Base-by-base conservation (phyloP, 2,113 vertebrate genomes). In the Todiramphus saurophagus region DNA sequence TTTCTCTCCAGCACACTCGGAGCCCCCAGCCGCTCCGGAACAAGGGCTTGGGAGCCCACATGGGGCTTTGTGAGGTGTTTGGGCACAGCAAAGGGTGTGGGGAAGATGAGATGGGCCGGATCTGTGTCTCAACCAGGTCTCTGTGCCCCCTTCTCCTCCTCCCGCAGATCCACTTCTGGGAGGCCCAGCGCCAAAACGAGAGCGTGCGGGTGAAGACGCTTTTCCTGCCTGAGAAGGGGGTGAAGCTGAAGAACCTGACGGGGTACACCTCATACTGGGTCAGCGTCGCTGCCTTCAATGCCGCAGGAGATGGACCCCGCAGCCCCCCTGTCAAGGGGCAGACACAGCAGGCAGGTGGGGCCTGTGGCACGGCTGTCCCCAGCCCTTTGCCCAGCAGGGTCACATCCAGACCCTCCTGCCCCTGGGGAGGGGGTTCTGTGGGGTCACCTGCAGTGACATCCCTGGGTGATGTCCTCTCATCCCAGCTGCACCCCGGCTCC, bases 211-310 rank as follows among this genome's bases (percentile, higher is more conserved):
- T 99, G 83, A 98, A 98, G 87, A 99, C 99, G 0, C 98, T 99
- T 2, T 99, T 99, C 98, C 98, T 99, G 97, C 99, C 99, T 0
- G 99, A 99, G 86, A 98, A 92, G 1, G 97, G 98, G 2, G 99
- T 98, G 76, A 99, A 99, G 93, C 98, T 99, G 83, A 99, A 99
- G 98, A 99, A 99, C 97, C 98, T 99, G 86, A 99, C 99, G 0
- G 99, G 99, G 9, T 99, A 99, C 97, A 99, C 99, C 27, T 97
- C 98, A 12, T 99, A 99, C 93, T 98, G 99, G 98, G 98, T 99
- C 98, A 99, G 98, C 7, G 97, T 99, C 5, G 98, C 98, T 0
- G 98, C 99, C 72, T 99, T 99, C 97, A 99, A 99, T 0, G 99
- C 99, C 0, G 99, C 99, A 0, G 99, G 99, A 2, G 99, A 99